Base-by-base conservation (phyloP, 2,113 vertebrate species). In the Takifugu bimaculatus region DNA sequence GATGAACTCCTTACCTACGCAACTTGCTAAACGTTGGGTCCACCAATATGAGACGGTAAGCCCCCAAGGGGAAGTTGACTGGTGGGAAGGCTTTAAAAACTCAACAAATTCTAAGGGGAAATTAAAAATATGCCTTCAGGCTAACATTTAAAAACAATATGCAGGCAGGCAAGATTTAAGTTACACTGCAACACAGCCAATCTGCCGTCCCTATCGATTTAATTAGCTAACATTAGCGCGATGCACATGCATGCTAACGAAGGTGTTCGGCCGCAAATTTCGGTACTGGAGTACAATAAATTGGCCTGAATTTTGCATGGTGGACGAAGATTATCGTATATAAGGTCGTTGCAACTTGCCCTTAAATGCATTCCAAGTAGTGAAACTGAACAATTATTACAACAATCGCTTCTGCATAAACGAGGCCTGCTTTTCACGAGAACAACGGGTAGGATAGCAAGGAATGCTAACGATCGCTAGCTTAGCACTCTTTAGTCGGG, bases 21-120 rank as follows among this genome's bases (percentile, higher is more conserved):
- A 84, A 81, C 88, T 83, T 74, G 82, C 77, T 88, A 86, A 87
- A 77, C 76, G 79, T 68, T 84, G 84, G 77, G 79, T 87, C 86
- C 88, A 88, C 88, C 90, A 89, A 87, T 89, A 89, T 85, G 81
- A 85, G 79, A 73, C 82, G 82, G 75, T 76, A 85, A 85, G 65
- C 81, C 70, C 82, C 83, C 78, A 61, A 84, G 79, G 74, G 85
- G 82, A 87, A 75, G 83, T 84, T 59, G 85, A 84, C 75, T 82
- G 81, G 80, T 63, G 81, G 65, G 82, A 80, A 80, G 71, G 77
- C 85, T 84, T 90, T 88, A 88, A 88, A 81, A 80, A 88, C 74
- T 91, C 87, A 91, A 89, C 79, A 82, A 85, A 82, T 81, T 88
- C 90, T 92, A 90, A 62, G 57, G 79, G 63, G 86, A 83, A 39